Evolutionary conservation across 2,797 vertebrate genomes (phyloP).

Genomic region (Tenualosa ilisha): DNA sequence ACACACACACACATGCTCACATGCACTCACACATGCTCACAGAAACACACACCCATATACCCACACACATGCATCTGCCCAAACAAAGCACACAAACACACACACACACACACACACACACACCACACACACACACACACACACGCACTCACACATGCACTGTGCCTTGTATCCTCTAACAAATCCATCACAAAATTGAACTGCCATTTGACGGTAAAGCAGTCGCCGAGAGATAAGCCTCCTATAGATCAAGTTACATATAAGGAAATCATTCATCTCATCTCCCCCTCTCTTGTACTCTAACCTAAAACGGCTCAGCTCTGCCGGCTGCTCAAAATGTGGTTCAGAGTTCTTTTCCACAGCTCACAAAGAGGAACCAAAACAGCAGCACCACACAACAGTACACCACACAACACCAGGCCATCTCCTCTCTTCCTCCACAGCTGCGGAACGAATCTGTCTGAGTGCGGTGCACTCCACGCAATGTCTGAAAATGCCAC

Average conservation of each 20-base stretch:
- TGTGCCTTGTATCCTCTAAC: neutral
- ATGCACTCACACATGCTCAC: neutral
- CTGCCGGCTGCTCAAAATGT: neutral
- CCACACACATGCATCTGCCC: conserved; percentile 10
- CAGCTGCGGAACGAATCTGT: conserved; percentile 48
- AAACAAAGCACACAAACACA: conserved; percentile 26
- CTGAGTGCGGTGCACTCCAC: neutral
- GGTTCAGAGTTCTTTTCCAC: conserved; percentile 3
- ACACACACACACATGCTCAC: neutral
- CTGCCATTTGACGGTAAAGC: neutral
- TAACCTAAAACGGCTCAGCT: neutral
- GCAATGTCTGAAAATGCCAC: neutral
- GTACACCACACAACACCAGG: conserved; percentile 1
- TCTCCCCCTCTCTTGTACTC: neutral
- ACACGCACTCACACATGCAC: neutral
- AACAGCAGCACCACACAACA: neutral
- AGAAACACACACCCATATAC: conserved; percentile 27
- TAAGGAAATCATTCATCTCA: neutral
- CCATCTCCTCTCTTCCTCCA: conserved; percentile 41
- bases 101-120: neutral
- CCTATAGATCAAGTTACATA: neutral
- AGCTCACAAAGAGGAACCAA: conserved; percentile 16
- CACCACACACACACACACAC: conserved; percentile 15
- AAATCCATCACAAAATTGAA: neutral
- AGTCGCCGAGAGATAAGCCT: neutral